phyloP scores from a whole-genome alignment of 1,140 invertebrate genomes.

The Penaeus chinensis region DNA sequence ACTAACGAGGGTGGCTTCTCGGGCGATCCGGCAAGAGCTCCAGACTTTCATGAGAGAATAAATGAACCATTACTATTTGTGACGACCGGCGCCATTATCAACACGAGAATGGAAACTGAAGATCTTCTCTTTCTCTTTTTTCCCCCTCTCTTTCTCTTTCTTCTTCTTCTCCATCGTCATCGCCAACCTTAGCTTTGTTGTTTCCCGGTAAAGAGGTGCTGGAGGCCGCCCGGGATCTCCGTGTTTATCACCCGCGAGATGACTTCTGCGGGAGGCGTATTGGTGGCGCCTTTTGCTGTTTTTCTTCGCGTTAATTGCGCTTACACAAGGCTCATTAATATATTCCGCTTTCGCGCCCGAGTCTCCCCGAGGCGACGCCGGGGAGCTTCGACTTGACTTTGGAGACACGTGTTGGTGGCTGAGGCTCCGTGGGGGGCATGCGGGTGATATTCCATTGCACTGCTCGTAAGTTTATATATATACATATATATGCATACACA shows the following conservation, averaged over 20 bases:
- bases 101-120: neutral
- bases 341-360: too few relatives aligned
- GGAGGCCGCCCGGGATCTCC: neutral
- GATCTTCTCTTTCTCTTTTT: neutral
- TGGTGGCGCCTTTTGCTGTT: slow-evolving; percentile 1
- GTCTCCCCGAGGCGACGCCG: too few relatives aligned
- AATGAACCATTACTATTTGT: too few relatives aligned
- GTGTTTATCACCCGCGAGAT: neutral
- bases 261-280: slow-evolving; percentile 4
- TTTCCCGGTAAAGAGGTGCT: neutral
- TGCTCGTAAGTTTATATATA: neutral
- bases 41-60: too few relatives aligned
- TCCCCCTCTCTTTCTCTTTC: neutral
- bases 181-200: neutral
- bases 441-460: too few relatives aligned
- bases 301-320: too few relatives aligned
- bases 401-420: too few relatives aligned
- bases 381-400: too few relatives aligned
- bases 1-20: too few relatives aligned
- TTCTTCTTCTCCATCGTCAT: slow-evolving; percentile 2
- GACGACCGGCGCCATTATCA: neutral
- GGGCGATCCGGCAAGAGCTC: too few relatives aligned
- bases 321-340: too few relatives aligned
- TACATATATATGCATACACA: slow-evolving; percentile 1
- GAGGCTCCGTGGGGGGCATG: too few relatives aligned